These are phyloP conservation scores for Pteromalus puparum DNA, from an alignment of 1,140 invertebrate genomes.

Conservation along the genomic window DNA sequence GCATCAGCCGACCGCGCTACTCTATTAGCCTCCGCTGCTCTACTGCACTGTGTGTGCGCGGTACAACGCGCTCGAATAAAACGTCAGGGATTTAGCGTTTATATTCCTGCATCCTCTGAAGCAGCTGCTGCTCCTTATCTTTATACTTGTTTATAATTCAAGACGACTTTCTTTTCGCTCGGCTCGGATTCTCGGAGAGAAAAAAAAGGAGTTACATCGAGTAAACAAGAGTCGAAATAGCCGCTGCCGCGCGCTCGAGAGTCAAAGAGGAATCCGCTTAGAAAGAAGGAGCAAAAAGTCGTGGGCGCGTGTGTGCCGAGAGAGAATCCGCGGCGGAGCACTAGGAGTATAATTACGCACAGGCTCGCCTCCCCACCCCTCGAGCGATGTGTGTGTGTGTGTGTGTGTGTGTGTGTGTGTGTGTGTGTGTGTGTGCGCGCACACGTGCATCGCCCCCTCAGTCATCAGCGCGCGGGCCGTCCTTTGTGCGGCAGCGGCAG, in stretches of 20 bases:
- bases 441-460: background rate
- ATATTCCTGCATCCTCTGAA: no score
- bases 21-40: background rate
- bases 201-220: background rate
- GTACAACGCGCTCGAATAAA: background rate
- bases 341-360: conserved; percentile 4
- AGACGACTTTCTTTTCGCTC: no score
- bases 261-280: conserved; percentile 1
- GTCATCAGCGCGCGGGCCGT: conserved; percentile 8
- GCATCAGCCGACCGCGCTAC: background rate
- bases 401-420: background rate
- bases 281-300: conserved; percentile 12
- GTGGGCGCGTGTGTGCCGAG: background rate
- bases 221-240: background rate
- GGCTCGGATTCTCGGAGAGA: background rate
- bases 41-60: no score
- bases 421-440: background rate
- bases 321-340: background rate
- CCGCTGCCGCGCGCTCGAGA: background rate
- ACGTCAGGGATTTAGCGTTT: background rate
- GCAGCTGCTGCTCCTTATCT: no score
- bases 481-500: background rate
- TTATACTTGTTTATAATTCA: no score
- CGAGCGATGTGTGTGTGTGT: background rate
- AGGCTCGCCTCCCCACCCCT: background rate